Base-by-base conservation (phyloP, 2,797 vertebrate genomes). In the Dipus sagitta region DNA sequence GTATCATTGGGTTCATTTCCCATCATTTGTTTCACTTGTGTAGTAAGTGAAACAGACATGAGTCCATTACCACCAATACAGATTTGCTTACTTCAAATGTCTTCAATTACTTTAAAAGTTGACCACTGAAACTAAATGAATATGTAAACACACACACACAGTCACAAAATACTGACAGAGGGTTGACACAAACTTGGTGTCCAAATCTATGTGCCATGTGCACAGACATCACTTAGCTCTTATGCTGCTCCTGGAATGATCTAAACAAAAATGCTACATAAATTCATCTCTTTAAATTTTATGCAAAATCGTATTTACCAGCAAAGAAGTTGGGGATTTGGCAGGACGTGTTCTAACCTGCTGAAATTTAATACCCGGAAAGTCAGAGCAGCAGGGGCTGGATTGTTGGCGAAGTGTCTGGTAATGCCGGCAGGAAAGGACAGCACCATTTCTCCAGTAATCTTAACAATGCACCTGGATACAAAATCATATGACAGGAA, bases 381-480 rank as follows among this genome's bases (percentile, higher is more conserved):
- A 90, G 99, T 99, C 97, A 99, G 99, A 93, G 99, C 97, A 0
- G 99, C 99, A 3, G 99, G 99, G 60, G 98, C 97, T 0, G 99
- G 99, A 96, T 99, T 99, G 97, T 98, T 99, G 94, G 99, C 98
- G 96, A 99, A 99, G 97, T 99, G 99, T 91, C 99, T 99, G 95
- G 99, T 99, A 97, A 99, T 99, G 91, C 99, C 99, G 0, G 99
- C 99, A 3, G 99, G 99, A 95, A 99, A 99, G 0, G 99, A 99
- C 97, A 99, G 97, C 93, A 99, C 99, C 99, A 99, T 99, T 98
- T 99, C 99, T 94, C 99, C 99, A 0, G 99, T 99, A 97, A 99
- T 99, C 98, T 99, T 99, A 96, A 99, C 99, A 52, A 99, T 99
- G 96, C 99, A 99, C 98, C 99, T 99, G 88, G 82, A 4, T 18